These are phyloP conservation scores for Pemphigus obesinymphae DNA, from an alignment of 1,140 invertebrate genomes.

Conservation along the genomic window DNA sequence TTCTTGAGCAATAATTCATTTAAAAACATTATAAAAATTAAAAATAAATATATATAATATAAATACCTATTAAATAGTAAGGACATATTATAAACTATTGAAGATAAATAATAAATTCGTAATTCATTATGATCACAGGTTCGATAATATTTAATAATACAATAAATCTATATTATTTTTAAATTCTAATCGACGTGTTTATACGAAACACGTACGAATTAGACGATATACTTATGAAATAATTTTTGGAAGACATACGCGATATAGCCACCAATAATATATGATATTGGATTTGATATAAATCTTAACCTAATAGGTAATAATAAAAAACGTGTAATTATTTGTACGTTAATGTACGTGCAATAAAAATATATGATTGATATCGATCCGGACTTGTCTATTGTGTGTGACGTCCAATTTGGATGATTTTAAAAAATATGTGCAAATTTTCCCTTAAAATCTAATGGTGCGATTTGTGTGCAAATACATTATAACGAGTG, in stretches of 20 bases:
- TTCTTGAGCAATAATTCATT: neutral
- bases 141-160: neutral
- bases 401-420: neutral
- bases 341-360: neutral
- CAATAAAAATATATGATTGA: neutral
- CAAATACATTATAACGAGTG: neutral
- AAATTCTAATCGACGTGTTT: neutral
- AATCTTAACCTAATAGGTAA: neutral
- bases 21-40: neutral
- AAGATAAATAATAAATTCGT: neutral
- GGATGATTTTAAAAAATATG: no score
- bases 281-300: neutral
- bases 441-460: neutral
- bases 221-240: neutral
- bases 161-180: neutral
- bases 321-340: neutral
- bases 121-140: neutral
- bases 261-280: neutral
- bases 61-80: neutral
- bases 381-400: neutral
- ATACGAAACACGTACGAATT: neutral
- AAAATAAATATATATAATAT: neutral
- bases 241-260: neutral
- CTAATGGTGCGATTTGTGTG: neutral
- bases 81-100: no score